Conservation (phyloP, 2,113 vertebrate genomes). For the Misgurnus mizolepis region DNA sequence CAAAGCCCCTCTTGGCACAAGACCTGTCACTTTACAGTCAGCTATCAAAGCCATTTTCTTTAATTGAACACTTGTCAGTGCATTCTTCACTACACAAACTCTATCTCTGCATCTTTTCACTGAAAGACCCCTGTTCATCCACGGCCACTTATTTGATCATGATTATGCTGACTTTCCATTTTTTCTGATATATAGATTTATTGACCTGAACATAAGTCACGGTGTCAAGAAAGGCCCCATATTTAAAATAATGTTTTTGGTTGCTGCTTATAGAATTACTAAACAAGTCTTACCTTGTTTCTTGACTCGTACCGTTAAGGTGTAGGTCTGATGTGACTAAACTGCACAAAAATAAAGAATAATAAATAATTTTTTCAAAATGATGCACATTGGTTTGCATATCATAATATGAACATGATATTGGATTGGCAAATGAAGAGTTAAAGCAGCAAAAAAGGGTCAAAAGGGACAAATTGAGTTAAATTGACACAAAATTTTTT, state of each 20-base stretch:
- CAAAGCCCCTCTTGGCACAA: constrained; percentile 17
- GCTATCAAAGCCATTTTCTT: constrained; percentile 45
- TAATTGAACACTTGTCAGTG: constrained; percentile 59
- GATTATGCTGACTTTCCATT: constrained; percentile 61
- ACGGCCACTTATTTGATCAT: constrained; percentile 59
- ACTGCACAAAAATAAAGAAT: neutral
- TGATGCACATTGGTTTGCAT: too few relatives aligned
- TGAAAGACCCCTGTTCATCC: constrained; percentile 25
- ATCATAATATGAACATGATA: too few relatives aligned
- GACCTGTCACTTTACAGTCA: constrained; percentile 56
- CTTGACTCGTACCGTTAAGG: neutral
- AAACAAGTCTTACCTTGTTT: neutral
- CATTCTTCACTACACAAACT: constrained; percentile 35
- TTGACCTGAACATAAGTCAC: constrained; percentile 62
- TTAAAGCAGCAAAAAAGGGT: too few relatives aligned
- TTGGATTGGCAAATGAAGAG: too few relatives aligned
- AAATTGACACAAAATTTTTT: too few relatives aligned
- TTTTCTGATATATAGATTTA: constrained; percentile 56
- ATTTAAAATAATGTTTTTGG: neutral
- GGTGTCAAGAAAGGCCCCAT: constrained; percentile 47
- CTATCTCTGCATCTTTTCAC: constrained; percentile 12
- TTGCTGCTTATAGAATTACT: constrained; percentile 13
- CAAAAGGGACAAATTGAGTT: too few relatives aligned
- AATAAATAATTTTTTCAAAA: too few relatives aligned
- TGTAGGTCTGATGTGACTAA: neutral